A percentile compares a stretch with the other conserved stretches of the same genome.
These are phyloP conservation scores for Nixonia krombeini DNA, from an alignment of 1,140 invertebrate species.

Conservation along the genomic window DNA sequence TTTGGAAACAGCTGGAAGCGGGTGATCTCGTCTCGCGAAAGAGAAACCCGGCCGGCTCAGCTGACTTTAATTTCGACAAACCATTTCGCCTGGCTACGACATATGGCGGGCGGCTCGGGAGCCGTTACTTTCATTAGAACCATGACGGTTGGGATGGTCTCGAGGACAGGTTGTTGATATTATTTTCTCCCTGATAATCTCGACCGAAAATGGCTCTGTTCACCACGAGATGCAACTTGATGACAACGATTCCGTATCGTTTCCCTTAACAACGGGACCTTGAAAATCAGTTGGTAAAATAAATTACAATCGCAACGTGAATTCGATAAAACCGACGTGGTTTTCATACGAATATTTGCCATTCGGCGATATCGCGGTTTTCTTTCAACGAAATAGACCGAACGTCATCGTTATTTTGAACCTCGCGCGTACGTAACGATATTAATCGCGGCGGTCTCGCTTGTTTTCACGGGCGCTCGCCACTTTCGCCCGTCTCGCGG, in stretches of 20 bases:
- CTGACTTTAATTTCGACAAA: constrained; percentile 71
- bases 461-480: constrained; percentile 5
- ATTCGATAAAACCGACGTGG: too few relatives aligned
- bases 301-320: too few relatives aligned
- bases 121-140: constrained; percentile 72
- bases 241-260: too few relatives aligned
- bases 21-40: constrained; percentile 48
- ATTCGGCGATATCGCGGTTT: too few relatives aligned
- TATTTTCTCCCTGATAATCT: constrained; percentile 33
- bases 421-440: constrained; percentile 1
- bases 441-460: constrained; percentile 19
- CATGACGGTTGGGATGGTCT: constrained; percentile 63
- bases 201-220: too few relatives aligned
- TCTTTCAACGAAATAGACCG: constrained; percentile 8
- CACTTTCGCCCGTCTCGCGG: constrained; percentile 2
- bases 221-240: too few relatives aligned
- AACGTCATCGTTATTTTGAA: constrained; percentile 13
- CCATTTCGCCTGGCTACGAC: constrained; percentile 56
- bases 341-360: too few relatives aligned
- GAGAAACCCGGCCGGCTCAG: constrained; percentile 59
- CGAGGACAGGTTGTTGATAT: constrained; percentile 66
- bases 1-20: constrained; percentile 29
- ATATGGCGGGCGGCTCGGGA: constrained; percentile 69
- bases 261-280: too few relatives aligned
- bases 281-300: too few relatives aligned